Conservation (phyloP, 2,113 vertebrate genomes). For the Zosterops pallidus region DNA sequence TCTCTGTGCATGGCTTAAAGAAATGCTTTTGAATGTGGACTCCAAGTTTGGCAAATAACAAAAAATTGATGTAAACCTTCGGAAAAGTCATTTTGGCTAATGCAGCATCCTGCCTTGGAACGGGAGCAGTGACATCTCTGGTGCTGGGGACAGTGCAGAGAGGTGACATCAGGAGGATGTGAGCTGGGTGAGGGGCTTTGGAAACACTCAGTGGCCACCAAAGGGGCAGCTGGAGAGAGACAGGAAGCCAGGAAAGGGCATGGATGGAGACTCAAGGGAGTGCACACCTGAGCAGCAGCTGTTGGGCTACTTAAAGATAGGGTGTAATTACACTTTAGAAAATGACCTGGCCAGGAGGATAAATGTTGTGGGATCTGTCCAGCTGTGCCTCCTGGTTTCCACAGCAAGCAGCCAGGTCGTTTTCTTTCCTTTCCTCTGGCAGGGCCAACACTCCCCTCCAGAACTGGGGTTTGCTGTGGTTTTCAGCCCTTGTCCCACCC, state of each 20-base stretch:
- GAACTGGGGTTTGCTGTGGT: background rate
- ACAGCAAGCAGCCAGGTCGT: background rate
- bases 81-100: background rate
- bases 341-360: background rate
- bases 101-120: background rate
- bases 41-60: background rate
- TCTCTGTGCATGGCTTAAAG: background rate
- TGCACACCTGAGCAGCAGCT: accelerated
- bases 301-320: background rate
- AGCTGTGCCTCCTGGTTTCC: background rate
- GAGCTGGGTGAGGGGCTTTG: background rate
- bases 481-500: accelerated
- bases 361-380: background rate
- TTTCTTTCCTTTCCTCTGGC: background rate
- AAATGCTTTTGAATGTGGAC: background rate
- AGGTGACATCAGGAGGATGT: background rate
- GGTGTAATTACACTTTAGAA: background rate
- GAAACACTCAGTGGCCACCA: background rate
- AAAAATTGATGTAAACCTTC: background rate
- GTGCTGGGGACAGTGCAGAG: background rate
- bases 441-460: background rate
- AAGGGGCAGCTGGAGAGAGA: background rate
- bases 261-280: background rate
- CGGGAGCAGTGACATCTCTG: accelerated
- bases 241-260: background rate